A percentile compares a stretch with the other conserved stretches of the same genome.
Evolutionary conservation across 2,113 vertebrate genomes (phyloP).

Genomic region (Cebus imitator): DNA sequence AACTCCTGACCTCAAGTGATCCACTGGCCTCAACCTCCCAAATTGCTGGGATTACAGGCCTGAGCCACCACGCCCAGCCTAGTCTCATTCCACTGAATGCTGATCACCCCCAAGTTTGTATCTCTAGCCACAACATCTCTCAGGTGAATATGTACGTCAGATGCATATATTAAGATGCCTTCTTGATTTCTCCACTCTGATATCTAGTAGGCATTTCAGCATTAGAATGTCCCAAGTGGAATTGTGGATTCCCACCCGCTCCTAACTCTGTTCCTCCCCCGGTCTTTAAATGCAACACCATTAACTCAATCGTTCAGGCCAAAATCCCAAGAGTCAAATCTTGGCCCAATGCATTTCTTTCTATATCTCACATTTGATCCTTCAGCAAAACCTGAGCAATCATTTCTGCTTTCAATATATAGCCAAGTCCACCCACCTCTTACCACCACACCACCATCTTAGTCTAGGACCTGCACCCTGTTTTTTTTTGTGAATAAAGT

Average conservation of each 20-base stretch:
- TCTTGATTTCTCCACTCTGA: not conserved
- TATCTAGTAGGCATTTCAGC: not conserved
- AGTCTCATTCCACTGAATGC: rapidly evolving
- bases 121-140: not conserved
- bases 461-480: not conserved
- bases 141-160: not conserved
- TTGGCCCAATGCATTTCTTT: not conserved
- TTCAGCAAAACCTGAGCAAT: not conserved
- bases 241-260: not conserved
- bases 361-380: not conserved
- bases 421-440: not conserved
- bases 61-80: too few relatives aligned
- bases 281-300: not conserved
- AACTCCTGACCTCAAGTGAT: too few relatives aligned
- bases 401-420: not conserved
- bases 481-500: slow-evolving; percentile 4
- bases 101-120: not conserved
- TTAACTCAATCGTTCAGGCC: not conserved
- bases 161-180: not conserved
- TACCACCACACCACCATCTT: not conserved
- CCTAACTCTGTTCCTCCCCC: not conserved
- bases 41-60: too few relatives aligned
- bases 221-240: not conserved
- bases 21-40: too few relatives aligned
- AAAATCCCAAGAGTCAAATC: not conserved